Evolutionary conservation across 2,113 vertebrate species (phyloP), one percentile per base, ranked within the genome.

Genomic region (Callipepla californica): DNA sequence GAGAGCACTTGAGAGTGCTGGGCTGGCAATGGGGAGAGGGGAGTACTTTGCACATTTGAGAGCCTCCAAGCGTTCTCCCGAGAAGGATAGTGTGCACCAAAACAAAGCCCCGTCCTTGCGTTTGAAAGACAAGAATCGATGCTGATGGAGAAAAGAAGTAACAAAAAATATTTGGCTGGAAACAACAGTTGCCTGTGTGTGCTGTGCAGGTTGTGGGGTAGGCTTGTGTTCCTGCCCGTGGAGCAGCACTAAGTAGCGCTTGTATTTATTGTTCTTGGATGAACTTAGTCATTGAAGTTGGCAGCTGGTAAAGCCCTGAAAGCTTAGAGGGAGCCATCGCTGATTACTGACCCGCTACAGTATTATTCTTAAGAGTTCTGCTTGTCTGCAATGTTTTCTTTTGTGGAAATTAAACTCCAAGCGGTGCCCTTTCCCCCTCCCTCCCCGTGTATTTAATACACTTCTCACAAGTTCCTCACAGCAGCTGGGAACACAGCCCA

Each of bases 231-330:
- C 32, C 40, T 75, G 50, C 28, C 53, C 4, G 14, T 42, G 84
- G 65, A 87, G 66, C 53, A 91, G 38, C 2, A 13, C 34, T 83
- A 30, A 73, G 8, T 19, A 62, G 40, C 1, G 0, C 26, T 82
- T 85, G 11, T 63, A 47, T 93, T 96, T 84, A 80, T 59, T 93
- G 57, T 48, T 81, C 50, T 80, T 91, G 83, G 77, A 70, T 78
- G 62, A 42, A 61, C 51, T 79, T 92, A 84, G 69, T n/a, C 57
- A 22, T 47, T 58, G 50, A 69, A 87, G 40, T 19, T 85, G 81
- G 51, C 73, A 85, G 75, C 63, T 55, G n/a, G 59, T n/a, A 57
- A 75, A 80, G 40, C 38, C 61, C 72, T 57, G 81, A 80, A 92
- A 89, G 55, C 59, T 80, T 50, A 0, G 0, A 85, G 68, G 19